phyloP scores from a whole-genome alignment of 2,113 vertebrate species.

The Sphaerodactylus townsendi region DNA sequence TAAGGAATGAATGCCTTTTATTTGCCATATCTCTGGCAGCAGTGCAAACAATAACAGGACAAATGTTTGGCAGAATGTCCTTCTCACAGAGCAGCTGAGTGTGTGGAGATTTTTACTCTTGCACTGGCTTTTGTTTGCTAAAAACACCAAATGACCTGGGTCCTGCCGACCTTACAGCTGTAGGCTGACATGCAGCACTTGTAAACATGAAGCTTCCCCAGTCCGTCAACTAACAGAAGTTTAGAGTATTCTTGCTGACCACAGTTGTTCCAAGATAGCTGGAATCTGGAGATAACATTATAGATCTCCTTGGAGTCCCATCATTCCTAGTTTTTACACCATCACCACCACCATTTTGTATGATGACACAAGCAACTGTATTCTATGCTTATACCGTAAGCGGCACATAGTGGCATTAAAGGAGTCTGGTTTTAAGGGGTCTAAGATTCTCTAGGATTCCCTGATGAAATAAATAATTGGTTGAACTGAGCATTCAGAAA shows the following conservation, averaged over 20 bases:
- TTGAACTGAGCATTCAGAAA: not conserved
- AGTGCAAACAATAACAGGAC: not conserved
- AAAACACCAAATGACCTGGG: not conserved
- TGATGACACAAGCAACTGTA: not conserved
- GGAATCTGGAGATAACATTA: not conserved
- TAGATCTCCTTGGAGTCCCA: not conserved
- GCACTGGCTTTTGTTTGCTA: not conserved
- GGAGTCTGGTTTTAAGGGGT: not conserved
- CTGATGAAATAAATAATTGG: not conserved
- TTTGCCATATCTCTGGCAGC: not conserved
- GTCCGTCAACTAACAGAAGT: slow-evolving; percentile 1
- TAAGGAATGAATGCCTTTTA: not conserved
- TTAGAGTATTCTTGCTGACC: not conserved
- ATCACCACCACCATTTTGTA: no score
- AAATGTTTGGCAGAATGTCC: not conserved
- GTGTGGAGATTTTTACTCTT: not conserved
- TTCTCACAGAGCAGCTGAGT: not conserved
- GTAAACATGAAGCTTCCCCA: not conserved
- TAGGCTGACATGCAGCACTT: no score
- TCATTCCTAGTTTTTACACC: not conserved
- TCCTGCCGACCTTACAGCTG: not conserved
- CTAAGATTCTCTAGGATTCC: not conserved
- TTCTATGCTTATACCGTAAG: not conserved
- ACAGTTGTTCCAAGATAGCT: not conserved
- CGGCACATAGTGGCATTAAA: not conserved